Percentiles rank a stretch among this genome's conserved stretches.
Conservation (phyloP, 2,797 vertebrate genomes). For the Acrocephalus scirpaceus region DNA sequence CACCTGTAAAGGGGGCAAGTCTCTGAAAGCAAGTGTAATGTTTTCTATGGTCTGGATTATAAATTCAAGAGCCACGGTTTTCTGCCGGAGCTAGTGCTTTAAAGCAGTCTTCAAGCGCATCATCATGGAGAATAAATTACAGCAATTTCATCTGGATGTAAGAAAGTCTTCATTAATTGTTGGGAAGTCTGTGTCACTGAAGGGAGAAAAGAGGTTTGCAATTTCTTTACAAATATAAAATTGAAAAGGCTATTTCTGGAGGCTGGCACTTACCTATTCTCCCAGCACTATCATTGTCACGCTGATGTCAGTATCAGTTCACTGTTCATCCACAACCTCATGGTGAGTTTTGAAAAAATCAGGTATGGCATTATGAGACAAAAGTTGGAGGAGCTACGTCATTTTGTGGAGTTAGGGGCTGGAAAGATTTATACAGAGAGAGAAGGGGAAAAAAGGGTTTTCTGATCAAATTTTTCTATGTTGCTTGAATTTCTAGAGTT, state of each 20-base stretch:
- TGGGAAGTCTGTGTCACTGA: background rate
- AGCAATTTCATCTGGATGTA: background rate
- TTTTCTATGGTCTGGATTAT: background rate
- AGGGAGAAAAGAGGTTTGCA: background rate
- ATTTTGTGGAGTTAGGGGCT: background rate
- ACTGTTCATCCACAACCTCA: background rate
- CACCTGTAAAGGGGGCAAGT: background rate
- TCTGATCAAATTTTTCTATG: background rate
- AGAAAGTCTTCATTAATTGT: background rate
- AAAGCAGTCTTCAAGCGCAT: background rate
- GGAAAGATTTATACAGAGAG: background rate
- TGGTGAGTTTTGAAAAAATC: background rate
- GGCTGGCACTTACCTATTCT: background rate
- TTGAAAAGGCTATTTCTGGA: background rate
- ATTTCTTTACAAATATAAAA: background rate
- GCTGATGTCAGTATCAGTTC: background rate
- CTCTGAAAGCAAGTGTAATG: background rate
- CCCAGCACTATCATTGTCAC: background rate
- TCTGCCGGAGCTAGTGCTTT: background rate
- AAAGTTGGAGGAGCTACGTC: background rate
- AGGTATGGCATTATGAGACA: background rate
- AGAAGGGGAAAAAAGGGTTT: rapidly evolving
- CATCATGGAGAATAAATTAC: background rate
- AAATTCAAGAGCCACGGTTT: background rate
- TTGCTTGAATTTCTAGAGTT: background rate